Evolutionary conservation across 1,140 invertebrate species (phyloP).

Genomic region (Penaeus japonicus): DNA sequence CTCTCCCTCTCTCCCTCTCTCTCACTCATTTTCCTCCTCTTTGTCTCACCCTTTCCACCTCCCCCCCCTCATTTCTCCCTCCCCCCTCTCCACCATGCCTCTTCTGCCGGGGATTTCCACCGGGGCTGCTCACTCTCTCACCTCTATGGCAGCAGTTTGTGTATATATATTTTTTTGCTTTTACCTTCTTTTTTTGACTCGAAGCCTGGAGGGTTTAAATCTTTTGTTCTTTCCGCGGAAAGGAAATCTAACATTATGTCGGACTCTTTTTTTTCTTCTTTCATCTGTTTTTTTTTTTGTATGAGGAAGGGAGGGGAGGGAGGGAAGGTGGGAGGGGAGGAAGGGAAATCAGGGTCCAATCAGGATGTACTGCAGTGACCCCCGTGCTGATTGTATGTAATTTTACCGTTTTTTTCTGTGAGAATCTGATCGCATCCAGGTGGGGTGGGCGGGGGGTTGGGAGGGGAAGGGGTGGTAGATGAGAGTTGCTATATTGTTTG

Average conservation of each 20-base stretch:
- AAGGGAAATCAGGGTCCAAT: not conserved
- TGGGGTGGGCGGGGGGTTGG: not conserved
- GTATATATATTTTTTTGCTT: not conserved
- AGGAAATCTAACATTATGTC: no score
- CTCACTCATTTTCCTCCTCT: not conserved
- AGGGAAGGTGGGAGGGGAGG: not conserved
- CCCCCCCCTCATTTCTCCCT: not conserved
- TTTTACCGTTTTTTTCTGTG: no score
- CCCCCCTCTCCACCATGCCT: not conserved
- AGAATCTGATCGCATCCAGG: not conserved
- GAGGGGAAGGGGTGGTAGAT: not conserved
- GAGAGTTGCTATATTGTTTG: no score
- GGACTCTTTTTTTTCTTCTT: no score
- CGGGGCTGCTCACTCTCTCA: not conserved
- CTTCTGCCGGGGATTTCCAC: no score
- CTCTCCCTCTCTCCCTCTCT: no score
- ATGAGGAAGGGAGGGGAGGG: not conserved
- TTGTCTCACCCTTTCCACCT: not conserved
- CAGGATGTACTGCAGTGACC: not conserved
- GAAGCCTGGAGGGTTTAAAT: no score
- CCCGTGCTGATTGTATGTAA: not conserved
- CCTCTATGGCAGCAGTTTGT: not conserved
- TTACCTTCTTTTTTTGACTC: not conserved
- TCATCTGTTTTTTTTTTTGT: not conserved
- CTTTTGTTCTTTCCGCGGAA: no score